These are phyloP conservation scores for Equus przewalskii DNA, from an alignment of 2,113 vertebrate species.

Conservation along the genomic window DNA sequence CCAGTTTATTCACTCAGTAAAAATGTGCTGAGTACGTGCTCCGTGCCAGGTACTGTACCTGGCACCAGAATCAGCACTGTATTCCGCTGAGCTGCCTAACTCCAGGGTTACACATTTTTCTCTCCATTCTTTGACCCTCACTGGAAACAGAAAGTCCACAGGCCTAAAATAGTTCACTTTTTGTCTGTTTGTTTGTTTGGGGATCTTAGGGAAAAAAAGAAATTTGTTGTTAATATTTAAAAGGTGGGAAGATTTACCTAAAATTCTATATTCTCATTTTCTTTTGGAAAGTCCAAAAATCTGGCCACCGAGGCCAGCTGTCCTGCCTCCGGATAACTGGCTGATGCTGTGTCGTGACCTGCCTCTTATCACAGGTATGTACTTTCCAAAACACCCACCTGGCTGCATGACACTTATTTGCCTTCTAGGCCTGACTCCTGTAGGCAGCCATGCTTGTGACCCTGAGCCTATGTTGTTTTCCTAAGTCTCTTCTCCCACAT, in stretches of 20 bases:
- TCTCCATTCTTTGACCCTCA: background rate
- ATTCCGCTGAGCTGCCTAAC: background rate
- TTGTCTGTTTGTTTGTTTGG: background rate
- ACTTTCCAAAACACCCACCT: background rate
- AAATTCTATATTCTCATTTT: background rate
- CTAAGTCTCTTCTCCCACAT: slow-evolving; percentile 3
- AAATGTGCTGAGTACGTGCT: background rate
- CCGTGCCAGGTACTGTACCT: background rate
- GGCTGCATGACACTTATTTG: background rate
- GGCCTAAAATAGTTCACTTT: background rate
- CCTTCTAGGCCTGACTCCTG: background rate
- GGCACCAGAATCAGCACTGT: too few species aligned
- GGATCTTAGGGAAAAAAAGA: background rate
- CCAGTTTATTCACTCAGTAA: background rate
- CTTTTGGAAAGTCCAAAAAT: slow-evolving; percentile 17
- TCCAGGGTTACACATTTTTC: background rate
- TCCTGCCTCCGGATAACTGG: background rate
- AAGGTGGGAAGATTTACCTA: background rate
- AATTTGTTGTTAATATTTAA: slow-evolving; percentile 28
- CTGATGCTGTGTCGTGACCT: background rate
- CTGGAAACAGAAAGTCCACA: background rate
- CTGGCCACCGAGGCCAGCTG: background rate
- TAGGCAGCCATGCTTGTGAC: background rate
- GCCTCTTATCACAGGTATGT: background rate
- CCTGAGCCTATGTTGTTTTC: background rate